Evolutionary conservation across 2,113 vertebrate species (phyloP).

Genomic region (Pyxicephalus adspersus): DNA sequence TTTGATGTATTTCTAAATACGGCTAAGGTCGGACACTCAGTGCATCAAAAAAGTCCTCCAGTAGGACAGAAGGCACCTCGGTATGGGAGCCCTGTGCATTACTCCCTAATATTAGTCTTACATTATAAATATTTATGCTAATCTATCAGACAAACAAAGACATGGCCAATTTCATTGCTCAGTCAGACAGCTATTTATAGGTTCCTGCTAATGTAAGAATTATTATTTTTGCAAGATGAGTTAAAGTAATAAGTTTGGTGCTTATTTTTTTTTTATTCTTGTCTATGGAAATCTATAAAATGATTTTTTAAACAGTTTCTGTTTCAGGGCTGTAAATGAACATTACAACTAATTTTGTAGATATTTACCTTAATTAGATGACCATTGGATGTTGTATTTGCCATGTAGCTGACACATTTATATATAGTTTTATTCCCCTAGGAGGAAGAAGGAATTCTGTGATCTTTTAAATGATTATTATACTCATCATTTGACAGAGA

Average conservation of each 20-base stretch:
- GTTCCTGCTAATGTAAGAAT: conserved; percentile 13
- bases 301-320: background rate
- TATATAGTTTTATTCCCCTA: too few species aligned
- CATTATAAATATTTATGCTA: conserved; percentile 38
- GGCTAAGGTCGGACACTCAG: conserved; percentile 32
- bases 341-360: background rate
- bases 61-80: conserved; percentile 22
- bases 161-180: background rate
- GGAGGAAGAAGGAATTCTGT: too few species aligned
- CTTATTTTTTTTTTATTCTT: background rate
- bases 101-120: conserved; percentile 32
- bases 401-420: too few species aligned
- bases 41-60: conserved; percentile 22
- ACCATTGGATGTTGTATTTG: too few species aligned
- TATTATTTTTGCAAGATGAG: conserved; percentile 18
- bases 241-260: background rate
- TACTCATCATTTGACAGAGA: too few species aligned
- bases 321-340: background rate
- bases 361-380: background rate
- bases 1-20: conserved; percentile 21
- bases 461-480: too few species aligned
- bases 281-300: background rate
- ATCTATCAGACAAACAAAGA: conserved; percentile 21
- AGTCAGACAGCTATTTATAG: conserved; percentile 29
- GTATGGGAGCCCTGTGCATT: conserved; percentile 21